A percentile compares a stretch with the other conserved stretches of the same genome.
phyloP scores from a whole-genome alignment of 2,113 vertebrate species.

The Hystrix brachyura region DNA sequence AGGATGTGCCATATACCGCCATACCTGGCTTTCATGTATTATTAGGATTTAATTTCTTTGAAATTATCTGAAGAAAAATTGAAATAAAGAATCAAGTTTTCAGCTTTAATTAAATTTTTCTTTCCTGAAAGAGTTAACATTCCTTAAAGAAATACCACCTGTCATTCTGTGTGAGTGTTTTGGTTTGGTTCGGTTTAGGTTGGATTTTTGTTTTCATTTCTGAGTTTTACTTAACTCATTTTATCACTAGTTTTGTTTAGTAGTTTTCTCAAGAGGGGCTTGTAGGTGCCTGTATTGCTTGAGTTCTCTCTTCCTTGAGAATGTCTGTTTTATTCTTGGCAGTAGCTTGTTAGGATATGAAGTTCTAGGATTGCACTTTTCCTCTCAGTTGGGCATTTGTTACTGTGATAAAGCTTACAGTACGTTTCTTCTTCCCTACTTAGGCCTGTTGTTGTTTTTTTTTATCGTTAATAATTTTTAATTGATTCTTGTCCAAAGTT shows the following conservation, averaged over 20 bases:
- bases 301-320: slow-evolving; percentile 2
- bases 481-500: slow-evolving; percentile 1
- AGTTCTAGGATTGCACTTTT: not conserved
- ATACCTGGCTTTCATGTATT: not conserved
- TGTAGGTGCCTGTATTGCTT: not conserved
- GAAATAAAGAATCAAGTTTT: not conserved
- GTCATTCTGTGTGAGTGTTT: not conserved
- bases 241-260: not conserved
- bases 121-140: not conserved
- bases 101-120: slow-evolving; percentile 28
- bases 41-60: too few species aligned
- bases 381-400: not conserved
- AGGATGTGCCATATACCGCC: not conserved
- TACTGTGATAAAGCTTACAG: not conserved
- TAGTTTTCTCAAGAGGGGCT: not conserved
- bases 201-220: not conserved
- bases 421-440: not conserved
- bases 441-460: not conserved
- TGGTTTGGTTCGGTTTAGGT: too few species aligned
- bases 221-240: not conserved
- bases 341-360: not conserved
- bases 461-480: not conserved
- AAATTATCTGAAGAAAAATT: not conserved
- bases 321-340: not conserved
- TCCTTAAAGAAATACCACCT: not conserved